phyloP scores from a whole-genome alignment of 2,888 invertebrate species.

The Eupithecia tripunctaria region DNA sequence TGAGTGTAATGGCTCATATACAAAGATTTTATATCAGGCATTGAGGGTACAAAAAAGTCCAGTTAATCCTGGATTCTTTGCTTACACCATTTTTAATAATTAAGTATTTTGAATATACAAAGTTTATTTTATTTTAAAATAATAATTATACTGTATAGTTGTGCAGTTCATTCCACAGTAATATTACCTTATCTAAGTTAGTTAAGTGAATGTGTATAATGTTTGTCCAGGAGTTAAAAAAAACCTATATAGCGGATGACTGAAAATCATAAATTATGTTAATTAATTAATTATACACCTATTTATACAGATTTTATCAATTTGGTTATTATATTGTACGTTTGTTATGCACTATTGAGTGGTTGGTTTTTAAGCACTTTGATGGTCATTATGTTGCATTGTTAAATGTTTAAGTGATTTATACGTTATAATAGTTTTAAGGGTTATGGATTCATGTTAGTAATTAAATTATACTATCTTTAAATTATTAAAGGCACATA shows the following conservation, averaged over 20 bases:
- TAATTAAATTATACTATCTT: conserved; percentile 31
- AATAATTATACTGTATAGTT: conserved; percentile 31
- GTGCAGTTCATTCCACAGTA: conserved; percentile 40
- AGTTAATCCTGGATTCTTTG: conserved; percentile 22
- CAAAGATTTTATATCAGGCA: conserved; percentile 10
- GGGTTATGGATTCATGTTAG: conserved; percentile 73
- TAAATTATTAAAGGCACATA: conserved; percentile 35
- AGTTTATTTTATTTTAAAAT: conserved; percentile 20
- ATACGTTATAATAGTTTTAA: conserved; percentile 69
- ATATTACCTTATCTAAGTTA: conserved; percentile 35
- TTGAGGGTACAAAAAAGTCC: conserved; percentile 35
- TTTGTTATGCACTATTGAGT: conserved; percentile 76
- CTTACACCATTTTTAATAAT: conserved; percentile 16
- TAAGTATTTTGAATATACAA: conserved; percentile 20
- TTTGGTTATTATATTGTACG: conserved; percentile 50
- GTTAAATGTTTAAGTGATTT: conserved; percentile 64
- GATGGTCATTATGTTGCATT: conserved; percentile 66
- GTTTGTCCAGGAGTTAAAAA: conserved; percentile 46
- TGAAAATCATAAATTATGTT: conserved; percentile 45
- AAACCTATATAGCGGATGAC: conserved; percentile 46
- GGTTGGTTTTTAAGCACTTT: conserved; percentile 73
- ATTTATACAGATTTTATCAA: conserved; percentile 35
- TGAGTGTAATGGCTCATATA: conserved; percentile 20
- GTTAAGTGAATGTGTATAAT: conserved; percentile 34
- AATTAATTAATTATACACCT: conserved; percentile 36